Percentiles rank a stretch among this genome's conserved stretches.
These are phyloP conservation scores for Coryphaenoides rupestris DNA, from an alignment of 2,113 vertebrate genomes.

Conservation along the genomic window DNA sequence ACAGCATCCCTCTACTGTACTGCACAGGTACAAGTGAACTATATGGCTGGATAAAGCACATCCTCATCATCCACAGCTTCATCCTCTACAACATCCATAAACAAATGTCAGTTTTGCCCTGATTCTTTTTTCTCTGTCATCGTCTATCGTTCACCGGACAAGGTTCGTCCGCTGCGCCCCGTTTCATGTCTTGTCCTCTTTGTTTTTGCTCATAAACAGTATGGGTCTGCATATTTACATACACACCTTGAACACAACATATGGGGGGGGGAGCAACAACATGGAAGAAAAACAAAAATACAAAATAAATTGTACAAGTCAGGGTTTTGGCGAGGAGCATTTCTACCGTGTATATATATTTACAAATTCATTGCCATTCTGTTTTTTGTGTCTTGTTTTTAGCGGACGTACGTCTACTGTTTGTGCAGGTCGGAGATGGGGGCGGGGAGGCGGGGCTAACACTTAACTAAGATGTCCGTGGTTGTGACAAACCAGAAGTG, in stretches of 20 bases:
- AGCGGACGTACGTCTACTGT: no score
- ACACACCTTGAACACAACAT: conserved; percentile 77
- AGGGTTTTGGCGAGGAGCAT: conserved; percentile 96
- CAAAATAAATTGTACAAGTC: conserved; percentile 80
- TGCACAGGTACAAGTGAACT: conserved; percentile 97
- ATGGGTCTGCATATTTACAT: conserved; percentile 94
- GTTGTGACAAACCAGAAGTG: no score
- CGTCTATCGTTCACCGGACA: conserved; percentile 66
- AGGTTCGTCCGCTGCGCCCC: conserved; percentile 31
- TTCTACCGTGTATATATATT: conserved; percentile 84
- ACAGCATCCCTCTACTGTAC: conserved; percentile 97
- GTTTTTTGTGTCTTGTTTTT: no score
- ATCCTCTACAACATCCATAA: conserved; percentile 92
- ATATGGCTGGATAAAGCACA: conserved; percentile 98
- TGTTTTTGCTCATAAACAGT: conserved; percentile 97
- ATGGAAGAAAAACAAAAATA: conserved; percentile 66
- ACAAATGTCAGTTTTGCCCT: conserved; percentile 87
- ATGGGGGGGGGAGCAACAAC: conserved; percentile 66
- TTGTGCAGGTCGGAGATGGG: conserved; percentile 28
- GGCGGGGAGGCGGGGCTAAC: no score
- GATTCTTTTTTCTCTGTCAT: conserved; percentile 73
- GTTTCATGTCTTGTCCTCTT: conserved; percentile 76
- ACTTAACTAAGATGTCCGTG: no score
- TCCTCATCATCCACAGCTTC: conserved; percentile 81
- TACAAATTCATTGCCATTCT: no score